These are phyloP conservation scores for Bucorvus abyssinicus DNA, from an alignment of 2,797 vertebrate species.

Conservation along the genomic window DNA sequence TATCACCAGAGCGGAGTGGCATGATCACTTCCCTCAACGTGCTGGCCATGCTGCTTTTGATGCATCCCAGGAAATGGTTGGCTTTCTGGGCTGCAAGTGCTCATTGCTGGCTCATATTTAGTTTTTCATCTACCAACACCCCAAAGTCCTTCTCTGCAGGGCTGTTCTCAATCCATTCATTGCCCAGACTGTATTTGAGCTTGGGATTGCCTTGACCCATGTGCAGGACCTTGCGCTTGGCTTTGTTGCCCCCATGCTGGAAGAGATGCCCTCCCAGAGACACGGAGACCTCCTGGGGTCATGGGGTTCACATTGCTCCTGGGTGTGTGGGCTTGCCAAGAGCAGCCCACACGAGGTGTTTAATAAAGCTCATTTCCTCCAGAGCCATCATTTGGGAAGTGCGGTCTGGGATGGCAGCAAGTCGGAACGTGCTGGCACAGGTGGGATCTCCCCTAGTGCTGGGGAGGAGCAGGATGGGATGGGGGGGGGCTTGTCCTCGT, in stretches of 20 bases:
- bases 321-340: background rate
- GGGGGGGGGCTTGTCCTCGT: background rate
- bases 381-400: background rate
- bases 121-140: background rate
- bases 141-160: background rate
- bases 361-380: slow-evolving; percentile 1
- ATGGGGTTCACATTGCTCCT: background rate
- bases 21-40: background rate
- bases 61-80: background rate
- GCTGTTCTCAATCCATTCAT: background rate
- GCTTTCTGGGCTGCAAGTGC: background rate
- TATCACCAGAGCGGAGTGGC: background rate
- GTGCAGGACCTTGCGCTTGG: background rate
- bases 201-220: background rate
- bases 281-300: background rate
- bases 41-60: background rate
- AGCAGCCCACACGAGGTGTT: background rate
- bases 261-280: background rate
- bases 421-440: background rate
- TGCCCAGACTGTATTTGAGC: background rate
- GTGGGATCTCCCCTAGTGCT: background rate
- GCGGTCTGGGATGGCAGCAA: background rate
- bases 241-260: background rate
- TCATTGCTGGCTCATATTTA: background rate
- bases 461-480: background rate